phyloP scores from a whole-genome alignment of 2,888 invertebrate species.

The Athripsodes cinereus region DNA sequence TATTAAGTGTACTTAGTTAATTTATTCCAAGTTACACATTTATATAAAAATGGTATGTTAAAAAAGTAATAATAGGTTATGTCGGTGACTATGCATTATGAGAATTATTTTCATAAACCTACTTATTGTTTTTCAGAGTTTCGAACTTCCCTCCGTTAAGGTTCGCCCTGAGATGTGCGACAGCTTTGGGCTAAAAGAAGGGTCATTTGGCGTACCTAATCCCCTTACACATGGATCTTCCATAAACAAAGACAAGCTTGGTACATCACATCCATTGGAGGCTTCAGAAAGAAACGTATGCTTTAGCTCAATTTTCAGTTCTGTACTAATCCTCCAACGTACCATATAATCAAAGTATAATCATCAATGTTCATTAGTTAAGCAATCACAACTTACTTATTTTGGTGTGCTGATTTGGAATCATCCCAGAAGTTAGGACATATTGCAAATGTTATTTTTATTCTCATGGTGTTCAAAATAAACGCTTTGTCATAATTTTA shows the following conservation, averaged over 20 bases:
- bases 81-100: slow-evolving; percentile 14
- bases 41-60: slow-evolving; percentile 6
- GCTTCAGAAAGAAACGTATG: slow-evolving; percentile 62
- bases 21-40: too few species aligned
- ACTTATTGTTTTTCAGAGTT: slow-evolving; percentile 50
- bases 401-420: neutral
- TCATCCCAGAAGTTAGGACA: neutral
- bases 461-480: too few species aligned
- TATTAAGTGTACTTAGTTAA: too few species aligned
- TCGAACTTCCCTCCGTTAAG: slow-evolving; percentile 57
- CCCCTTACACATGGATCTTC: slow-evolving; percentile 55
- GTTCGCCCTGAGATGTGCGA: slow-evolving; percentile 30
- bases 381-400: neutral
- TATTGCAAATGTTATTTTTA: too few species aligned
- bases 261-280: slow-evolving; percentile 61
- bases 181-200: slow-evolving; percentile 44
- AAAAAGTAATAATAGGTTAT: slow-evolving; percentile 13
- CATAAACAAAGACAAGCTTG: slow-evolving; percentile 47
- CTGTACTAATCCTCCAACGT: too few species aligned
- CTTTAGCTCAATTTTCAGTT: too few species aligned
- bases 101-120: neutral
- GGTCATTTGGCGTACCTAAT: slow-evolving; percentile 59
- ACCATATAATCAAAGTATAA: too few species aligned
- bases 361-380: too few species aligned
- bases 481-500: too few species aligned